Conservation (phyloP, 2,113 vertebrate genomes). For the Scolopax mira region DNA sequence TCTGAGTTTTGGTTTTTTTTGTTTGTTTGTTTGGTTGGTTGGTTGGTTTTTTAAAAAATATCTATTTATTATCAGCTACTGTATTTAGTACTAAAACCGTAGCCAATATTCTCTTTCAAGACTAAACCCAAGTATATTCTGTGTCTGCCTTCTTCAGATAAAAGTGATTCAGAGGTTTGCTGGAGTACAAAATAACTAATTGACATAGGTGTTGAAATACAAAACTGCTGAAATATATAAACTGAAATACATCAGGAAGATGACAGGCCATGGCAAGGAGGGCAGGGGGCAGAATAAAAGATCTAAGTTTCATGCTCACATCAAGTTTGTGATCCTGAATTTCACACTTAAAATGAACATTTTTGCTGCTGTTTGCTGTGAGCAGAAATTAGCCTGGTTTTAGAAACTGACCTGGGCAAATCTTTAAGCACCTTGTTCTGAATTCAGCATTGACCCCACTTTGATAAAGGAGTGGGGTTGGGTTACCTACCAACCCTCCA, state of each 20-base stretch:
- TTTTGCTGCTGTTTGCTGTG: background rate
- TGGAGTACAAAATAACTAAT: background rate
- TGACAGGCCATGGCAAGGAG: background rate
- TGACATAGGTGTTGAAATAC: background rate
- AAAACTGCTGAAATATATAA: background rate
- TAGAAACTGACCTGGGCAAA: background rate
- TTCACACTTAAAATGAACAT: background rate
- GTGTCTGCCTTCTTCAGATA: background rate
- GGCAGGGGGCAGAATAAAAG: background rate
- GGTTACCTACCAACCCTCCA: background rate
- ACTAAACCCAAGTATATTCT: background rate
- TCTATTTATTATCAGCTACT: background rate
- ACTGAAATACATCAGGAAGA: background rate
- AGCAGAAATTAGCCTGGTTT: background rate
- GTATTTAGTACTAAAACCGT: background rate
- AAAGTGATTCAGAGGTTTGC: background rate
- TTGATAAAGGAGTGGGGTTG: background rate
- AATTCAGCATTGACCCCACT: background rate
- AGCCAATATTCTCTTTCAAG: background rate
- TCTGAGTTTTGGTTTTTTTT: background rate
- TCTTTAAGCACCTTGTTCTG: background rate
- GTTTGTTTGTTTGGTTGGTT: too few relatives aligned
- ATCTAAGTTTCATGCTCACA: background rate
- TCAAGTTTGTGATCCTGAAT: background rate
- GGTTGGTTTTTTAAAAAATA: background rate